Conservation (phyloP, 2,113 vertebrate species). For the Gymnocephalus cernua region DNA sequence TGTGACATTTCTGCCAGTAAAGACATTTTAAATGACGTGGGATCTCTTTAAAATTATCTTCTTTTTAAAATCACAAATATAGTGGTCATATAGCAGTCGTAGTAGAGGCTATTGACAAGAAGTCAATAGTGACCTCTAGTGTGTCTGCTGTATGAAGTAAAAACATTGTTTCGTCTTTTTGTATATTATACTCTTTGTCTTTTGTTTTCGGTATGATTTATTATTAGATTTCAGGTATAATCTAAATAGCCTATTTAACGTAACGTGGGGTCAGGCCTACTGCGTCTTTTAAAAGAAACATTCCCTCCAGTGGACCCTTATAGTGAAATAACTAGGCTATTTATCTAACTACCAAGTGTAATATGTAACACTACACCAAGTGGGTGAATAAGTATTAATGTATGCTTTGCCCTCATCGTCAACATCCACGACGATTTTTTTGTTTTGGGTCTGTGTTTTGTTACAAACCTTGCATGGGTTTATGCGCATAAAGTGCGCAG, state of each 20-base stretch:
- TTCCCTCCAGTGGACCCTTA: neutral
- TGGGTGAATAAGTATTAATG: neutral
- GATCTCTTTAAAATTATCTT: too few relatives aligned
- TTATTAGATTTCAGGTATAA: accelerated
- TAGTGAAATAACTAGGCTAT: neutral
- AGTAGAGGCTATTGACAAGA: neutral
- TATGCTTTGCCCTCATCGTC: too few relatives aligned
- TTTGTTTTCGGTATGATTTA: neutral
- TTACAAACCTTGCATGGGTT: accelerated
- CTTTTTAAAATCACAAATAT: neutral
- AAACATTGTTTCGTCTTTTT: neutral
- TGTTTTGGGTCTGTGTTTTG: neutral
- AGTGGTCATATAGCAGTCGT: neutral
- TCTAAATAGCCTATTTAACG: neutral
- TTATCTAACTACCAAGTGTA: neutral
- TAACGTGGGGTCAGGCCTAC: neutral
- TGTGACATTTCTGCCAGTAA: too few relatives aligned
- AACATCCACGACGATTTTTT: neutral
- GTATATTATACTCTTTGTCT: neutral
- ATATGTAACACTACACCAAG: too few relatives aligned
- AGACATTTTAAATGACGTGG: too few relatives aligned
- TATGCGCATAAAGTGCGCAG: constrained; percentile 63
- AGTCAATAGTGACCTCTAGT: constrained; percentile 44
- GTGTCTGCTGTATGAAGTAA: constrained; percentile 2
- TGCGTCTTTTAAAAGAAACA: neutral